Percentiles rank a stretch among this genome's conserved stretches.
These are phyloP conservation scores for Lates calcarifer DNA, from an alignment of 2,113 vertebrate species.

Conservation along the genomic window DNA sequence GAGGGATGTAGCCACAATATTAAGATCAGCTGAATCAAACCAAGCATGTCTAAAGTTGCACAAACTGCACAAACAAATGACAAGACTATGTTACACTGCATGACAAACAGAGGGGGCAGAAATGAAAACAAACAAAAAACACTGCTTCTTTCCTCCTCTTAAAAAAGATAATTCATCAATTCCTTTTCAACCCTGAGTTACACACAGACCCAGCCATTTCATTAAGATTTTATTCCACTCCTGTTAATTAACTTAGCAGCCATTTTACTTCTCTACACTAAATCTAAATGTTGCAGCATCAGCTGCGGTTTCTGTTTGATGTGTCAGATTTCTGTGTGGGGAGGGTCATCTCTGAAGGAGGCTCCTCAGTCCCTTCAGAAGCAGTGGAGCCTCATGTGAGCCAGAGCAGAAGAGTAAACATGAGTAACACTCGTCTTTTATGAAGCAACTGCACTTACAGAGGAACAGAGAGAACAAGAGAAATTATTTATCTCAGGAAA, in stretches of 20 bases:
- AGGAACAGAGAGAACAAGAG: too few relatives aligned
- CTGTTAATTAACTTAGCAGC: constrained; percentile 31
- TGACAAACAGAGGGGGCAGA: too few relatives aligned
- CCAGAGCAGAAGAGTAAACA: neutral
- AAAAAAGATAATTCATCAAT: constrained; percentile 5
- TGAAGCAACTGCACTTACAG: too few relatives aligned
- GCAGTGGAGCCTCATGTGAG: neutral
- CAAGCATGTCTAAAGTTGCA: too few relatives aligned
- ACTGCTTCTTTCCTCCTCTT: neutral
- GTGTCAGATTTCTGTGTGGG: too few relatives aligned
- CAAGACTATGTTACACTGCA: too few relatives aligned
- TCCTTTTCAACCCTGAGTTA: constrained; percentile 3
- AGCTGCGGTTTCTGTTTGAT: constrained; percentile 2
- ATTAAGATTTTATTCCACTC: constrained; percentile 16
- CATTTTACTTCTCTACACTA: neutral
- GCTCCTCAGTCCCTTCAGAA: neutral
- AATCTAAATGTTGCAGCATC: constrained; percentile 13
- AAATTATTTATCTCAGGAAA: too few relatives aligned
- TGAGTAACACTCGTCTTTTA: too few relatives aligned
- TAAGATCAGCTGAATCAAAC: too few relatives aligned
- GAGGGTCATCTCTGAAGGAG: neutral
- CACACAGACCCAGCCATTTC: constrained; percentile 16
- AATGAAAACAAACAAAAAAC: too few relatives aligned
- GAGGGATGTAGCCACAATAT: too few relatives aligned
- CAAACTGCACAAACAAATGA: too few relatives aligned